A percentile compares a stretch with the other conserved stretches of the same genome.
Conservation (phyloP, 1,140 invertebrate species). For the Colletes gigas region DNA sequence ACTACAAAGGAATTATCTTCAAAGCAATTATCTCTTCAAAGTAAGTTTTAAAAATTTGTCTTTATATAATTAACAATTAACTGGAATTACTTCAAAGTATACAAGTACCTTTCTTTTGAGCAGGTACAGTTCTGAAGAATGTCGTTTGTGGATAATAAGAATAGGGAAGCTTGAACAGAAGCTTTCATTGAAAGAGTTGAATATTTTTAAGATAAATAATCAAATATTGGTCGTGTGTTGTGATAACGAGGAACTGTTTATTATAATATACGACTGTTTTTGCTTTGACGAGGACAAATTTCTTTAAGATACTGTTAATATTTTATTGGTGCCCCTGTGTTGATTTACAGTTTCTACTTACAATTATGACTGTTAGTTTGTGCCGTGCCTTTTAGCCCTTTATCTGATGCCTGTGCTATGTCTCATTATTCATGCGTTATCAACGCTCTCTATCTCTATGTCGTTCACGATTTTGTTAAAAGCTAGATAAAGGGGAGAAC, state of each 20-base stretch:
- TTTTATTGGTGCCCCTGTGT: neutral
- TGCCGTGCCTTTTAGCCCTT: neutral
- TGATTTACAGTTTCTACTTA: neutral
- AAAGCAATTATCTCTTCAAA: too few relatives aligned
- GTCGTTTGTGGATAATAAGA: neutral
- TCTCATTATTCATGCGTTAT: conserved; percentile 22
- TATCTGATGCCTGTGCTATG: neutral
- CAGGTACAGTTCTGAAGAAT: neutral
- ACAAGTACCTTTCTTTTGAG: neutral
- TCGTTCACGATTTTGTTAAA: neutral
- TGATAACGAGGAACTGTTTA: neutral
- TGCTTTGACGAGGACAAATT: neutral
- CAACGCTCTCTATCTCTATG: conserved; percentile 10
- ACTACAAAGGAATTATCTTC: too few relatives aligned
- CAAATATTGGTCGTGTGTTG: neutral
- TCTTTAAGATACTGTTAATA: neutral
- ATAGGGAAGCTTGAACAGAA: neutral
- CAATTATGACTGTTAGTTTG: neutral
- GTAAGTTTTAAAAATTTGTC: too few relatives aligned
- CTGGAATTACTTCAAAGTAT: too few relatives aligned
- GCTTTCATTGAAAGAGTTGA: neutral
- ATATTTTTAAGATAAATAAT: too few relatives aligned
- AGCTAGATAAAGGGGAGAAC: neutral
- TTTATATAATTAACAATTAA: too few relatives aligned
- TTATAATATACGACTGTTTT: neutral